These are phyloP conservation scores for Stegostoma tigrinum DNA, from an alignment of 2,113 vertebrate species.

Conservation along the genomic window DNA sequence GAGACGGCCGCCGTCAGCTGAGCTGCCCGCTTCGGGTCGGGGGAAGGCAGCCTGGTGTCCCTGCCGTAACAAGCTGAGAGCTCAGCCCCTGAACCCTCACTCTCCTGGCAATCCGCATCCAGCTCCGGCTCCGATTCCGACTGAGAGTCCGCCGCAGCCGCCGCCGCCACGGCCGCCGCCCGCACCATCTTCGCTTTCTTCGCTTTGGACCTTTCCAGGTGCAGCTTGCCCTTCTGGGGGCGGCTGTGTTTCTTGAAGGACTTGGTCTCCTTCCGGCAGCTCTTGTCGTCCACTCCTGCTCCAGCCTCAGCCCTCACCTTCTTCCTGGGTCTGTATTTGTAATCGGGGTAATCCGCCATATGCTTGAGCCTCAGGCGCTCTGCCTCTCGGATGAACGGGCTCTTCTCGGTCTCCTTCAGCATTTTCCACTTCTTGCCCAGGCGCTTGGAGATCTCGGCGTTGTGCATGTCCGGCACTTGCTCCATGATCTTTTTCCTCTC, in stretches of 20 bases:
- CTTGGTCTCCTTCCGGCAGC: neutral
- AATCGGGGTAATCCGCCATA: constrained; percentile 31
- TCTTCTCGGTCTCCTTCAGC: constrained; percentile 24
- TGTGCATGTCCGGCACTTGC: constrained; percentile 30
- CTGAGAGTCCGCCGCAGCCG: neutral
- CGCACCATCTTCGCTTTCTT: neutral
- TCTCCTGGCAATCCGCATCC: neutral
- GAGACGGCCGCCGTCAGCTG: neutral
- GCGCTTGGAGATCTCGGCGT: constrained; percentile 33
- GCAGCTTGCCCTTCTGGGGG: neutral
- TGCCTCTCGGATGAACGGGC: constrained; percentile 19
- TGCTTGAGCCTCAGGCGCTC: constrained; percentile 28
- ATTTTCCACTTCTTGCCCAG: constrained; percentile 31
- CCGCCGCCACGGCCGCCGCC: neutral
- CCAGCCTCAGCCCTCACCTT: neutral
- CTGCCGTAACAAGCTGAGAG: neutral
- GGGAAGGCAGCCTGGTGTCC: neutral
- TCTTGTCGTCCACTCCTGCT: neutral
- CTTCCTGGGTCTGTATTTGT: constrained; percentile 30
- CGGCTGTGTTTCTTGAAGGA: constrained; percentile 8
- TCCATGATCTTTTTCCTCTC: constrained; percentile 36
- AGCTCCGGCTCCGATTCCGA: neutral
- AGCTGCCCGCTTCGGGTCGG: neutral
- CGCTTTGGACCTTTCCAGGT: neutral
- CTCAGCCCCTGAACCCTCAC: neutral